Conservation (phyloP, 1,140 invertebrate genomes). For the Leptopilina clavipes region DNA sequence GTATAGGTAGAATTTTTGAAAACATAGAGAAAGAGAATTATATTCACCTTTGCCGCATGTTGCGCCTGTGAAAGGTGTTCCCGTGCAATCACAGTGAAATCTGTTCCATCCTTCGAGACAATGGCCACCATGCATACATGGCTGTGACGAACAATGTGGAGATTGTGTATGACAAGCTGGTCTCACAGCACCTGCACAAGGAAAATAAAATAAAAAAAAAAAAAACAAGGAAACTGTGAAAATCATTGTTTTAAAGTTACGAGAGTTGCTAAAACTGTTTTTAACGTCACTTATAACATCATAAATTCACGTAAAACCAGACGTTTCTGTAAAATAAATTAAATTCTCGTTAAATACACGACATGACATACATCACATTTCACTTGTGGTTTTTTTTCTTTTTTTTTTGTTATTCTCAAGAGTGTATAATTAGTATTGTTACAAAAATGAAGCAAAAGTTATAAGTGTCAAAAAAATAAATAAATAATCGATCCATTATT, state of each 20-base stretch:
- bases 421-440: no score
- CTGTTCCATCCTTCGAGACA: constrained; percentile 98
- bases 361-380: neutral
- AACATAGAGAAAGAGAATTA: no score
- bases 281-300: constrained; percentile 62
- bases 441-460: no score
- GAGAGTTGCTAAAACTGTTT: constrained; percentile 32
- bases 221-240: constrained; percentile 48
- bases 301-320: constrained; percentile 17
- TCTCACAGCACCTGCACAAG: constrained; percentile 83
- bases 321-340: constrained; percentile 42
- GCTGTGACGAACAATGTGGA: constrained; percentile 87
- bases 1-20: constrained; percentile 14
- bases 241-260: constrained; percentile 19
- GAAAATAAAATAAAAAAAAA: constrained; percentile 52
- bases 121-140: constrained; percentile 92
- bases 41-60: constrained; percentile 90
- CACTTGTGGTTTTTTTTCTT: constrained; percentile 38
- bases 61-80: constrained; percentile 91
- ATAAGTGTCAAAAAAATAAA: no score
- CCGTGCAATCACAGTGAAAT: constrained; percentile 95
- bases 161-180: constrained; percentile 88
- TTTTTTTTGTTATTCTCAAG: neutral
- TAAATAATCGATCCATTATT: no score
- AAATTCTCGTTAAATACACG: constrained; percentile 45